Evolutionary conservation across 2,113 vertebrate genomes (phyloP), one percentile per base, ranked within the genome.

Genomic region (Lanius collurio): DNA sequence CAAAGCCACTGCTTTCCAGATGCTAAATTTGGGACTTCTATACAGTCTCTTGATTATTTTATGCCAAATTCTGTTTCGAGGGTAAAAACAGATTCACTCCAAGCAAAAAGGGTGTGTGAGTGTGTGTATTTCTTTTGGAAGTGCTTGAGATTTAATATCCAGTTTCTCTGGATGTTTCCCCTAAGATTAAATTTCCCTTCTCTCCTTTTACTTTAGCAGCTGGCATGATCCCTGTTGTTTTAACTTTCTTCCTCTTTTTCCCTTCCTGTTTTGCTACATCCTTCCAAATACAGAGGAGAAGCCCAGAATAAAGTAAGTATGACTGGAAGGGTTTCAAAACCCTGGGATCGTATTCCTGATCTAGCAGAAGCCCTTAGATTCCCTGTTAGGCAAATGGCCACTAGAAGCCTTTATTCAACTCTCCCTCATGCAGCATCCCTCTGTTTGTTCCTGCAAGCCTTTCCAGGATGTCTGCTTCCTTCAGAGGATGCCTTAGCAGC

Each of bases 221-320:
- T 90, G 84, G 39, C 22, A 2, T 59, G 69, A 55, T 81, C 33
- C 56, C 68, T 90, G 47, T 93, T 82, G 10, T 94, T 95, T 83
- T 95, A 94, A 95, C 82, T 96, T 94, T 94, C 59, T 94, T 80
- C 80, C 41, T 97, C 85, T 96, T 95, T 90, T 92, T 69, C 67
- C 64, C 64, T 95, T 87, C 85, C 76, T 83, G 26, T 94, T 92
- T 94, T 89, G 73, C 92, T 77, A 70, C 80, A 30, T n/a, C 44
- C 60, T 95, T 70, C 83, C 93, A 88, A 86, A 96, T 73, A 71
- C 94, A 99, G 98, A 99, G 83, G 98, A 98, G 94, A 99, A 99
- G 97, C 99, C 98, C 52, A 99, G 98, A 97, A 98, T 97, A 96
- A 98, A 98, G 99, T 99, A 97, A 99, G 99, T 98, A 67, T 24